Base-by-base conservation (phyloP, 2,888 invertebrate genomes). In the Falcaria lacertinaria region DNA sequence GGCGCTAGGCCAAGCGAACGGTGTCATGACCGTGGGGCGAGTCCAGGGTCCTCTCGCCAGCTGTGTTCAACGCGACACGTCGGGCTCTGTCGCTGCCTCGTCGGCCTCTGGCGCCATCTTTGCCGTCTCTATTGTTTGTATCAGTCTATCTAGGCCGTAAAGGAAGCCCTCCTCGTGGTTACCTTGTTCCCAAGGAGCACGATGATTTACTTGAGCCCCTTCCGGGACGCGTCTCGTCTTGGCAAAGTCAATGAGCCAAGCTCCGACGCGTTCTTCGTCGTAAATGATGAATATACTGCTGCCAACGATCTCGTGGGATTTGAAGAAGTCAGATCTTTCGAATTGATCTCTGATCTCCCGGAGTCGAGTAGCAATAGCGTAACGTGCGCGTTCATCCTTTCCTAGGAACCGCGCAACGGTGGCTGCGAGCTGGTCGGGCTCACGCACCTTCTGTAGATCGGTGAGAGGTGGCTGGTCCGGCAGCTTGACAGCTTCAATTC, bases 191-290 rank as follows among this genome's bases (percentile, higher is more conserved):
- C 98, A 99, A 11, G 92, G 89, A 5, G 90, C 89, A 44, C 97
- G 91, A 75, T 99, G 99, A 55, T 93, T 93, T 13, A 98, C 91
- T 39, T 81, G 87, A 16, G 91, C 62, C 7, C 93, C 93, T 15
- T 92, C 91, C 0, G 95, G 94, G 37, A 98, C 87, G 41, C 91
- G 90, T 42, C 94, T 91, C 0, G 97, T 97, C 76, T 99, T 99
- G 38, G 98, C 98, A 74, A 99, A 99, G 77, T 99, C 99, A 50
- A 99, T 99, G 58, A 99, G 90, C 98, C 98, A 99, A 5, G 95
- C 97, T 16, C 97, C 97, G 28, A 95, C 95, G 64, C 94, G 94
- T 47, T 93, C 92, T 45, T 95, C 92, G 74, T 99, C 98, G 75
- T 97, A 97, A 49, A 98, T 95, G 64, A 99, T 94, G 65, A 99